A percentile compares a stretch with the other conserved stretches of the same genome.
Conservation (phyloP, 1,140 invertebrate genomes). For the Calliphora vicina region DNA sequence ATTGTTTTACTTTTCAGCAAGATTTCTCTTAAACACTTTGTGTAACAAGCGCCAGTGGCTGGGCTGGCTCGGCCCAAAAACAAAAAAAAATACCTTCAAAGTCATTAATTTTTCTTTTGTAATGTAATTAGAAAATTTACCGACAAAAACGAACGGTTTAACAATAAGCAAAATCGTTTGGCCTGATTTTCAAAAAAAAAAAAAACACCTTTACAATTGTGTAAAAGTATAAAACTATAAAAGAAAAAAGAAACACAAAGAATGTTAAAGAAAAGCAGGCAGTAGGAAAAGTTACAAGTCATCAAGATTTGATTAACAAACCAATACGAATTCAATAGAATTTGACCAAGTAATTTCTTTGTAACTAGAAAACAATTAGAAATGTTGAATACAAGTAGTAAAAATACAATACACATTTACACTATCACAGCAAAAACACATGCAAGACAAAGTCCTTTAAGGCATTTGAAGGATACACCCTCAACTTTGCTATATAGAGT, state of each 20-base stretch:
- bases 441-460: neutral
- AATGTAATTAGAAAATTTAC: neutral
- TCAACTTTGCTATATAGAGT: neutral
- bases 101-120: constrained; percentile 24
- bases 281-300: neutral
- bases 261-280: neutral
- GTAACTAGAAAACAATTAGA: constrained; percentile 17
- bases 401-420: neutral
- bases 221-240: neutral
- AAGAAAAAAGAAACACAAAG: neutral
- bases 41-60: neutral
- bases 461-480: neutral
- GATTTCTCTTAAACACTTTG: neutral
- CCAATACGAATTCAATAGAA: constrained; percentile 30
- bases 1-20: neutral
- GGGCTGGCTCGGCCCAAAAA: neutral
- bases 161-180: neutral
- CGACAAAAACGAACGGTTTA: neutral
- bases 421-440: neutral
- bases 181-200: neutral
- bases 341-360: constrained; percentile 10
- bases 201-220: neutral
- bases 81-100: neutral
- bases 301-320: constrained; percentile 27
- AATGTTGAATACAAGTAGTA: neutral